Conservation (phyloP, 2,797 vertebrate genomes). For the Gallinago nigripennis region DNA sequence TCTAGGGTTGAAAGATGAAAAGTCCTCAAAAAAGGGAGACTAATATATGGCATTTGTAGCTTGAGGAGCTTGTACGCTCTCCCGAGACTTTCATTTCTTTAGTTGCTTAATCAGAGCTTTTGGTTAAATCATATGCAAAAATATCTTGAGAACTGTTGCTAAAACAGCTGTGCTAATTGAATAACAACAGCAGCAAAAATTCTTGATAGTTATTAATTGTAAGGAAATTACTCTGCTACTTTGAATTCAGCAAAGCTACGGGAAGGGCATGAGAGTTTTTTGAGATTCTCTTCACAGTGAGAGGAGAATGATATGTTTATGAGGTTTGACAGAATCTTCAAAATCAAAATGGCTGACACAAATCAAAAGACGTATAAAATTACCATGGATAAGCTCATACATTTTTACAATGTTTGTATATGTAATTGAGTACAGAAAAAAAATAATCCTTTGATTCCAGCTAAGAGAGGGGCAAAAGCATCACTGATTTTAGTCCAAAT, state of each 20-base stretch:
- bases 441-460: accelerated
- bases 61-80: background rate
- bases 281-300: background rate
- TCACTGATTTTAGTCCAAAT: background rate
- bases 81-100: background rate
- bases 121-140: background rate
- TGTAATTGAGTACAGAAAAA: background rate
- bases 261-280: background rate
- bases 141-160: background rate
- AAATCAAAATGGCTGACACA: background rate
- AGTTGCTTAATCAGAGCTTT: background rate
- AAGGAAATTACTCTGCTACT: background rate
- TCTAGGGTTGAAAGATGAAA: background rate
- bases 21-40: background rate
- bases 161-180: background rate
- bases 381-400: background rate
- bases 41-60: background rate
- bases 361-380: background rate
- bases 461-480: background rate
- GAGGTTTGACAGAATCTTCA: background rate
- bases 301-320: background rate
- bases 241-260: background rate
- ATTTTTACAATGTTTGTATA: background rate
- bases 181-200: background rate
- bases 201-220: background rate